These are phyloP conservation scores for Mesochorus sp. DNA, from an alignment of 2,888 invertebrate species.

Conservation along the genomic window DNA sequence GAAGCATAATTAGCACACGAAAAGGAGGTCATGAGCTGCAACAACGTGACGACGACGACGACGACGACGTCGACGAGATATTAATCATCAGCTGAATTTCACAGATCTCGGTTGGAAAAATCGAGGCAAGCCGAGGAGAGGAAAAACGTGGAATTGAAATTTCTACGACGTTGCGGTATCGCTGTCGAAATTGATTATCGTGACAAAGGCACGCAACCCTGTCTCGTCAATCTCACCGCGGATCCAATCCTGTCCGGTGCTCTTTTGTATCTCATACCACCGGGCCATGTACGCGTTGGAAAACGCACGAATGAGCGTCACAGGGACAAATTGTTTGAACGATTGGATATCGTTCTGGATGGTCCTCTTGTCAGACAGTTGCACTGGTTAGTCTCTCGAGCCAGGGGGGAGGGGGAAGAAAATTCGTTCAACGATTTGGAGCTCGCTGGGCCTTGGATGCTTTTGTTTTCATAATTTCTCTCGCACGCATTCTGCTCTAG, in stretches of 20 bases:
- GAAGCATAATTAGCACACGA: too few relatives aligned
- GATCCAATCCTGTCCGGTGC: conserved; percentile 86
- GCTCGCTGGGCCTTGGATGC: too few relatives aligned
- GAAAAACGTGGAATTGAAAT: conserved; percentile 83
- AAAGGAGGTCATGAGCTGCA: too few relatives aligned
- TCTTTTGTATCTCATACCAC: conserved; percentile 83
- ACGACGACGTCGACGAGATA: too few relatives aligned
- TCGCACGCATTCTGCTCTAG: too few relatives aligned
- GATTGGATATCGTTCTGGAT: conserved; percentile 85
- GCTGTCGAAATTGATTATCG: conserved; percentile 82
- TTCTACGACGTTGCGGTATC: conserved; percentile 84
- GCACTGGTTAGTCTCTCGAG: conserved; percentile 85
- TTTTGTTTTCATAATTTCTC: too few relatives aligned
- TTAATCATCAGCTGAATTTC: too few relatives aligned
- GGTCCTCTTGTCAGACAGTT: conserved; percentile 85
- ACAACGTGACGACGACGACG: too few relatives aligned
- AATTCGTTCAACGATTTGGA: too few relatives aligned
- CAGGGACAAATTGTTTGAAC: conserved; percentile 52
- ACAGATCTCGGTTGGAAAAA: conserved; percentile 83
- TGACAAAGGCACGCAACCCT: conserved; percentile 82
- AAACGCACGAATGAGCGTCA: conserved; percentile 58
- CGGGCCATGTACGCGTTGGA: conserved; percentile 83
- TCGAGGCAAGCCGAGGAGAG: conserved; percentile 82
- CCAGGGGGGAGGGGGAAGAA: background rate
- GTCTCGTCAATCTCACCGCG: conserved; percentile 85